Evolutionary conservation across 1,140 invertebrate species (phyloP), one percentile per base, ranked within the genome.

Genomic region (Lamellibrachia luymesi): DNA sequence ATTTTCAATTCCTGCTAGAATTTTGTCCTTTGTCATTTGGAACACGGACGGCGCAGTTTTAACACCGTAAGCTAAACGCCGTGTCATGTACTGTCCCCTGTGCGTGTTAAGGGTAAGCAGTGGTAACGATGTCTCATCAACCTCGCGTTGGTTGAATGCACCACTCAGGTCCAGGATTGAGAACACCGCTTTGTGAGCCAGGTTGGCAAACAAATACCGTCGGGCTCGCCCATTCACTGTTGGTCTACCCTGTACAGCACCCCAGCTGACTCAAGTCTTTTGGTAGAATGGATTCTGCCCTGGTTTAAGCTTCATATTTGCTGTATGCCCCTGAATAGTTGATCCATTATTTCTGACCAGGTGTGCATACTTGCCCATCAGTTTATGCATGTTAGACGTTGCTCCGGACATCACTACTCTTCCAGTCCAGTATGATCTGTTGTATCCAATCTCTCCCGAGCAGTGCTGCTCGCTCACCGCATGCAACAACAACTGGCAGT

Each of bases 281-380:
- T 91, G 90, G 90, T 91, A 91, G 5, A 25, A 4, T 91, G 90
- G 5, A 22, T 91, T 91, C 90, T 50, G 90, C 90, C 22, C 90
- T 91, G 90, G 90, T 91, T 91, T 91, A 4, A 7, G 90, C 90
- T 91, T 91, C 90, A 91, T 6, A 22, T 4, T 91, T 91, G 90
- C 90, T 4, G 90, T 91, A 25, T 91, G 90, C 22, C 90, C 90
- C 90, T 91, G 90, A 91, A 91, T 91, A 22, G n/a, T 91, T 4
- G n/a, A 91, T 91, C 90, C 90, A 8, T 91, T 22, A 91, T 22
- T 91, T 91, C 22, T 4, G 90, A 91, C 4, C 90, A 91, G 22
- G 90, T 91, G 90, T 91, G 90, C 90, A 91, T 91, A 91, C 90
- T 91, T 91, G 90, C 90, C 90, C 90, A 91, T 91, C 90, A 91